phyloP scores from a whole-genome alignment of 2,113 vertebrate genomes.

The Perognathus longimembris region DNA sequence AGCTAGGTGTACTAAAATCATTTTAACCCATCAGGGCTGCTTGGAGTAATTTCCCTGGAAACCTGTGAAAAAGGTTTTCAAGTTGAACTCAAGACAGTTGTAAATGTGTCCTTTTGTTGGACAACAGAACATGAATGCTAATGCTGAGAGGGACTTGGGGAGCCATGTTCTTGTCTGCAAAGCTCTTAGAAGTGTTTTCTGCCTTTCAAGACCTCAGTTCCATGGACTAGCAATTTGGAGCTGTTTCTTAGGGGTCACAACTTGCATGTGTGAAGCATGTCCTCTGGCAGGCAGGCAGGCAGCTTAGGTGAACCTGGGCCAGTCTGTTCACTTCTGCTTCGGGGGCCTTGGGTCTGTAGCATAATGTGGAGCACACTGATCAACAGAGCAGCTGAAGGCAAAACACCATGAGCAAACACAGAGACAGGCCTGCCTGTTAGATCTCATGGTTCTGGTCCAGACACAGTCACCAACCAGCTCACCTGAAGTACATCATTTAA shows the following conservation, averaged over 20 bases:
- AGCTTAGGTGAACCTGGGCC: neutral
- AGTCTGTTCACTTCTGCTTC: neutral
- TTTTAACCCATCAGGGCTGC: slow-evolving; percentile 40
- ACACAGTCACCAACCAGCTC: neutral
- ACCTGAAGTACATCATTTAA: neutral
- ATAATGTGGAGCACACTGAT: accelerated
- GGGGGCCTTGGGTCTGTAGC: accelerated
- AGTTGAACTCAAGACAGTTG: slow-evolving; percentile 60
- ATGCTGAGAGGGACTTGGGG: slow-evolving; percentile 24
- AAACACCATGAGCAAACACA: neutral
- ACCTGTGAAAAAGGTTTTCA: slow-evolving; percentile 52
- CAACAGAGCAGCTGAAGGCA: neutral
- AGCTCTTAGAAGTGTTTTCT: neutral
- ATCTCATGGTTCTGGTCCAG: neutral
- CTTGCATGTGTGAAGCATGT: accelerated
- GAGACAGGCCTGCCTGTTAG: neutral
- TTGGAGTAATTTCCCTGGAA: slow-evolving; percentile 67
- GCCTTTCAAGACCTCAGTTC: neutral
- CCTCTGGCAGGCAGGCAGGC: accelerated
- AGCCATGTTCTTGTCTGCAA: neutral
- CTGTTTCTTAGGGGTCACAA: neutral
- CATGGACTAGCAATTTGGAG: neutral
- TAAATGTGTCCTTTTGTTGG: slow-evolving; percentile 69
- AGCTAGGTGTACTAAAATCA: slow-evolving; percentile 41
- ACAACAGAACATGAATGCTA: slow-evolving; percentile 68